These are phyloP conservation scores for Crocuta crocuta DNA, from an alignment of 2,113 vertebrate genomes.

Conservation along the genomic window DNA sequence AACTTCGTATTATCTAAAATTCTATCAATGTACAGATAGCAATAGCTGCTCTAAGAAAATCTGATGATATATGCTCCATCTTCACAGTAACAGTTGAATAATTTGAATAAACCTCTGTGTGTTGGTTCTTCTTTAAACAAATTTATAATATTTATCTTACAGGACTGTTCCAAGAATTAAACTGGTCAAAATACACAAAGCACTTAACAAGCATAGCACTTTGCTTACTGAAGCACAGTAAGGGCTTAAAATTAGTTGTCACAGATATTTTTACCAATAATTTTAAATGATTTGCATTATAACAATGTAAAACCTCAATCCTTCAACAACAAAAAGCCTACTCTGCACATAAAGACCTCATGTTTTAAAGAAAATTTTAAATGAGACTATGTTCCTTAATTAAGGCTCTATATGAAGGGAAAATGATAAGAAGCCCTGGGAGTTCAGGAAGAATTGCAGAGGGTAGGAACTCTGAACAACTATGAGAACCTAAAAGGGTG, in stretches of 20 bases:
- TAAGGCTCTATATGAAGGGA: not conserved
- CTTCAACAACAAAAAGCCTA: not conserved
- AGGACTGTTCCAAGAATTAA: slow-evolving; percentile 5
- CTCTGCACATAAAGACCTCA: not conserved
- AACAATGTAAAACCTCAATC: not conserved
- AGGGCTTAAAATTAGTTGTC: not conserved
- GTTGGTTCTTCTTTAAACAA: not conserved
- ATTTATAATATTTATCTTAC: not conserved
- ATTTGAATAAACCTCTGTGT: not conserved
- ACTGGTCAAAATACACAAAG: slow-evolving; percentile 22
- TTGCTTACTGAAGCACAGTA: not conserved
- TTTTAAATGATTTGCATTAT: not conserved
- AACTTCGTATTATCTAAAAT: not conserved
- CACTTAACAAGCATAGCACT: not conserved
- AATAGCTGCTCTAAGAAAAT: not conserved
- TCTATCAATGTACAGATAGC: slow-evolving; percentile 20
- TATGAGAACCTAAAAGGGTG: not conserved
- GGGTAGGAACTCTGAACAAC: not conserved
- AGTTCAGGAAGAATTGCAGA: not conserved
- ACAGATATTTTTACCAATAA: not conserved
- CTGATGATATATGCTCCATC: not conserved
- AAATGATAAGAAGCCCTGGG: not conserved
- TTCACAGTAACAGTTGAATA: not conserved
- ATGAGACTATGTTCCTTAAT: not conserved
- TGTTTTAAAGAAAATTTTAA: not conserved